A percentile compares a stretch with the other conserved stretches of the same genome.
These are phyloP conservation scores for Zelostemma sp. DNA, from an alignment of 1,140 invertebrate species.

Conservation along the genomic window DNA sequence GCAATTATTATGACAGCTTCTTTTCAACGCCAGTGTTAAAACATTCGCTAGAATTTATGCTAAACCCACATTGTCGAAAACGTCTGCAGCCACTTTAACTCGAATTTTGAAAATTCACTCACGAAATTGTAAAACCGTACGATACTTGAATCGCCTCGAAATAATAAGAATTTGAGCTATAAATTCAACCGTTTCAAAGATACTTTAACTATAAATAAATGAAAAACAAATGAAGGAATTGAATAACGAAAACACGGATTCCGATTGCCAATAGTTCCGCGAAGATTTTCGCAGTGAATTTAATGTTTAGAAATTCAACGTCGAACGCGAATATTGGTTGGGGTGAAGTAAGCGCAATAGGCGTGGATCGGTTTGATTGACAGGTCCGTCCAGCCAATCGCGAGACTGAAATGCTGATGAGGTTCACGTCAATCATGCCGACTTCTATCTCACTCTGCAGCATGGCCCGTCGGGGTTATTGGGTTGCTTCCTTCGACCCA, in stretches of 20 bases:
- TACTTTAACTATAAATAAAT: too few relatives aligned
- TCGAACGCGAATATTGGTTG: constrained; percentile 18
- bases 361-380: constrained; percentile 69
- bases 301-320: constrained; percentile 2
- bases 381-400: constrained; percentile 70
- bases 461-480: constrained; percentile 56
- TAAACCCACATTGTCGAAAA: too few relatives aligned
- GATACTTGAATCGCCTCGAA: too few relatives aligned
- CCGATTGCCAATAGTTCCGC: too few relatives aligned
- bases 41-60: constrained; percentile 4
- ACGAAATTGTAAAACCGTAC: too few relatives aligned
- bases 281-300: not conserved
- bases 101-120: too few relatives aligned
- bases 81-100: too few relatives aligned
- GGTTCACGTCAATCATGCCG: constrained; percentile 69
- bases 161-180: too few relatives aligned
- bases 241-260: too few relatives aligned
- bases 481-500: constrained; percentile 43
- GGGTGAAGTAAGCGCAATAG: constrained; percentile 53
- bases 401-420: constrained; percentile 69
- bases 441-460: constrained; percentile 57
- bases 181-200: too few relatives aligned
- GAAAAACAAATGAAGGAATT: too few relatives aligned
- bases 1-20: constrained; percentile 49
- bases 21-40: constrained; percentile 24